Conservation (phyloP, 92 coral and sea anemone species). For the Desmophyllum pertusum region DNA sequence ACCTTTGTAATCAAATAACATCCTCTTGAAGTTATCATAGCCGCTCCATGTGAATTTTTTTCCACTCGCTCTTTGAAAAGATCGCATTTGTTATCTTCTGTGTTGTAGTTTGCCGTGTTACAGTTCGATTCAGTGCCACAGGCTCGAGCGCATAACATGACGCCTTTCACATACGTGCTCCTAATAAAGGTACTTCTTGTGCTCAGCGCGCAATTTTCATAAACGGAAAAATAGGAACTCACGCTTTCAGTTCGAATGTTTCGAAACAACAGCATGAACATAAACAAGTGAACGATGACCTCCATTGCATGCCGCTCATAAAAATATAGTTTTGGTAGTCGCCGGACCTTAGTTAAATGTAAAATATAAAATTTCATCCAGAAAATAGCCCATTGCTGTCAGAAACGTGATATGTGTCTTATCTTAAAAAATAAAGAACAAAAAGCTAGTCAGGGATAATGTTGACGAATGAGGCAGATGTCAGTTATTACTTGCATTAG, state of each 20-base stretch:
- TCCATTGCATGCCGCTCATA: not conserved
- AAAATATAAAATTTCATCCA: too few species aligned
- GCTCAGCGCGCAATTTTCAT: constrained; percentile 15
- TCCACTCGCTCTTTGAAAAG: constrained; percentile 2
- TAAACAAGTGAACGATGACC: not conserved
- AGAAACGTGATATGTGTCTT: not conserved
- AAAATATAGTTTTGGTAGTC: too few species aligned
- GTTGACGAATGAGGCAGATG: not conserved
- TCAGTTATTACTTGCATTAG: not conserved
- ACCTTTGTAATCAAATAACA: constrained; percentile 29
- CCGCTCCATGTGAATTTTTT: not conserved
- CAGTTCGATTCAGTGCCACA: constrained; percentile 10
- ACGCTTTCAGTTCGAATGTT: not conserved
- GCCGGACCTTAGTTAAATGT: too few species aligned
- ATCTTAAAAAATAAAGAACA: not conserved
- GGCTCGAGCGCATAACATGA: constrained; percentile 5
- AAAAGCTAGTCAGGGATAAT: not conserved
- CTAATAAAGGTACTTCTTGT: not conserved
- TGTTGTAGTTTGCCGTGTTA: constrained; percentile 17
- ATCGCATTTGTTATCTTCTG: constrained; percentile 4
- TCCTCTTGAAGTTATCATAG: not conserved
- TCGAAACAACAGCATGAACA: not conserved
- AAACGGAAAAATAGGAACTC: constrained; percentile 11
- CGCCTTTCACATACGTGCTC: not conserved
- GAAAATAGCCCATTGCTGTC: not conserved